A percentile compares a stretch with the other conserved stretches of the same genome.
Conservation (phyloP, 2,797 vertebrate genomes). For the Girardinus metallicus region DNA sequence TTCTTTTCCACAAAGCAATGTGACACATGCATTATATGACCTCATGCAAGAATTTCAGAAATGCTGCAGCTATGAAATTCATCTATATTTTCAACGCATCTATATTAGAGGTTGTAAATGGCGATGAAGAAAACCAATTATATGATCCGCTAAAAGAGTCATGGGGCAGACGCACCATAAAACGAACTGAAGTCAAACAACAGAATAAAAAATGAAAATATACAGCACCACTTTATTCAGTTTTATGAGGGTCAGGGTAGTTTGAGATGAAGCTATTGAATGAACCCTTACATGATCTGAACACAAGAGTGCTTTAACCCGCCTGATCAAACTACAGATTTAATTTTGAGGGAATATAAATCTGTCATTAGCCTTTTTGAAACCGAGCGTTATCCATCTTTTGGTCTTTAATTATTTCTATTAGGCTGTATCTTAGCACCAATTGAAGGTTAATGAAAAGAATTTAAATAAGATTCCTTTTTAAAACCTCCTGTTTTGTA, state of each 20-base stretch:
- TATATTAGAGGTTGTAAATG: conserved; percentile 1
- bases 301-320: conserved; percentile 47
- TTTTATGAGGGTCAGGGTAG: conserved; percentile 39
- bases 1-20: conserved; percentile 6
- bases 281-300: conserved; percentile 64
- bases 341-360: conserved; percentile 72
- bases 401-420: conserved; percentile 68
- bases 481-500: conserved; percentile 40
- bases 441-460: conserved; percentile 65
- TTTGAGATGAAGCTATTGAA: conserved; percentile 64
- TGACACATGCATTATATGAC: background rate
- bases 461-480: conserved; percentile 55
- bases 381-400: conserved; percentile 38
- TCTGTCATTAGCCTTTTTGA: conserved; percentile 68
- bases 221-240: conserved; percentile 12
- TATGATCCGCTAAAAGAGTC: background rate
- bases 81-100: conserved; percentile 4
- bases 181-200: conserved; percentile 13
- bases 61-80: background rate
- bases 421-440: conserved; percentile 57
- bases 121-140: conserved; percentile 4
- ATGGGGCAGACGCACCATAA: conserved; percentile 12
- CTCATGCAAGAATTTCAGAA: background rate
- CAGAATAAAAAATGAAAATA: background rate
- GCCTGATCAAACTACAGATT: conserved; percentile 56